Base-by-base conservation (phyloP, 2,888 invertebrate genomes). In the Clitarchus hookeri region DNA sequence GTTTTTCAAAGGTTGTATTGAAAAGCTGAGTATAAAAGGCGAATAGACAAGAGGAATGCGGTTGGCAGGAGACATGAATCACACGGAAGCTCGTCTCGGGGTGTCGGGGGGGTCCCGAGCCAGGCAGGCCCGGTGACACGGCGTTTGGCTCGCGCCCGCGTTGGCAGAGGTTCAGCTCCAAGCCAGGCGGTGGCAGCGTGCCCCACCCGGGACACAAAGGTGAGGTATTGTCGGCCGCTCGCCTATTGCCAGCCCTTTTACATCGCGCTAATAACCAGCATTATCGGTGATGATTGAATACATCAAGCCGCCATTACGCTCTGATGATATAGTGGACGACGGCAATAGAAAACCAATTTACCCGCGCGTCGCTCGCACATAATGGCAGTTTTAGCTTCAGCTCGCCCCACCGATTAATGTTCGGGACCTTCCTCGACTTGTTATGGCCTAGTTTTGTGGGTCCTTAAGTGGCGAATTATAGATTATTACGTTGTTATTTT, bases 271-370 rank as follows among this genome's bases (percentile, higher is more conserved):
- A 65, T 65, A 65, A 65, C 65, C 65, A 23, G 65, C 65, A 65
- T 65, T 65, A 65, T 65, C 16, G 16, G 65, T 65, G 65, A 65
- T 65, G 65, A 65, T 65, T 65, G 65, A 65, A 65, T 65, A 65
- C 65, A 65, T 65, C 65, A 65, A 23, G 65, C 23, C 13, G 65
- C 65, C 65, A 65, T 65, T 65, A 65, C 65, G 65, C 65, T 19
- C 65, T 65, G 65, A 65, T 65, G 65, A 65, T 65, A 65, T 65
- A 65, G 65, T 65, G 65, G 3, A 65, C 8, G 65, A 3, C 65
- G 65, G 65, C 65, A 65, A 65, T 12, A n/a, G 23, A 65, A 65
- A 65, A 65, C 65, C 65, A 12, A 65, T 65, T 65, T 65, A 65
- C 65, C 65, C 65, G 65, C 19, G 65, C 65, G 48, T 48, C 48